Conservation (phyloP, 2,888 invertebrate species). For the Piscicola geometra region DNA sequence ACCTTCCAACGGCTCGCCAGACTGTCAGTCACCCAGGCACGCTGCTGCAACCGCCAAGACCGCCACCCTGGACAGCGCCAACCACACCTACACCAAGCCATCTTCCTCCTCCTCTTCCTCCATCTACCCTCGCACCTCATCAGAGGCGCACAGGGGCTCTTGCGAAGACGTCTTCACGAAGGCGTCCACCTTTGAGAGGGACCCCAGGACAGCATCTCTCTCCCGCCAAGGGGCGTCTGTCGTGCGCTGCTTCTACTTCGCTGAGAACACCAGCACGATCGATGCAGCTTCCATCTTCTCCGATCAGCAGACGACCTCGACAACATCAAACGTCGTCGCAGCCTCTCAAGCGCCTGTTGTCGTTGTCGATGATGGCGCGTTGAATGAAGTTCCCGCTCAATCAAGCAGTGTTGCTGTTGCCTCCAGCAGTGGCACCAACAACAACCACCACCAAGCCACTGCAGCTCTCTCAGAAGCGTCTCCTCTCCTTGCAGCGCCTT, state of each 20-base stretch:
- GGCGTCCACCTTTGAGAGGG: slow-evolving; percentile 23
- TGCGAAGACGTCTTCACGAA: slow-evolving; percentile 14
- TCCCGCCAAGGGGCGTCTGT: slow-evolving; percentile 20
- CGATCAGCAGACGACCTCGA: no score
- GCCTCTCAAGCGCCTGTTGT: not conserved
- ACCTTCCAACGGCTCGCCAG: not conserved
- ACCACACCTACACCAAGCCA: slow-evolving; percentile 11
- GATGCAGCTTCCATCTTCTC: not conserved
- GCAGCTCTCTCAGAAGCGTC: no score
- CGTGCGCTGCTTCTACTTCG: slow-evolving; percentile 28
- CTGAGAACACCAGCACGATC: not conserved
- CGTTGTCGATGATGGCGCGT: not conserved
- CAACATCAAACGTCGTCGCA: not conserved
- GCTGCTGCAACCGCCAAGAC: not conserved
- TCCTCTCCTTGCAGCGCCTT: no score
- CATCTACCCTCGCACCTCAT: slow-evolving; percentile 6
- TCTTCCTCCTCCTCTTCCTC: not conserved
- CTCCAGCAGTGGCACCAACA: not conserved
- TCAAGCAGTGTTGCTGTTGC: not conserved
- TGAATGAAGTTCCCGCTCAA: not conserved
- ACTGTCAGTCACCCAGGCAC: not conserved
- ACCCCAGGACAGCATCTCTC: slow-evolving; percentile 21
- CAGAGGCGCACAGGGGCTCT: slow-evolving; percentile 3
- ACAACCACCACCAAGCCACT: no score
- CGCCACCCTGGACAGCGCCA: slow-evolving; percentile 13